Base-by-base conservation (phyloP, 2,797 vertebrate genomes). In the Mus spretus region DNA sequence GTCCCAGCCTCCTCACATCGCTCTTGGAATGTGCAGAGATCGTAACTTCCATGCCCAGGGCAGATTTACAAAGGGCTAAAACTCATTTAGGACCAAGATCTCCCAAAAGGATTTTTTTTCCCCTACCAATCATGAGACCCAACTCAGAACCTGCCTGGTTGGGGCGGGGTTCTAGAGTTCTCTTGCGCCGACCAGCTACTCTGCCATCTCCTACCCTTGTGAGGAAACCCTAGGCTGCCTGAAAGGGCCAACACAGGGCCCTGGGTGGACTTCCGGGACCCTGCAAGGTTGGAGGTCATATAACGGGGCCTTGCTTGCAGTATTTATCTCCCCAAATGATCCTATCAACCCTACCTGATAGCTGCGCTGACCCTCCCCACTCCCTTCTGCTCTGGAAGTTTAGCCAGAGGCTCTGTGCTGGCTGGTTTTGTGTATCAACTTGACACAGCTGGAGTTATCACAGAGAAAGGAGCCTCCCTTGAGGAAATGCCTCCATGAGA, bases 91-190 rank as follows among this genome's bases (percentile, higher is more conserved):
- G 97, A 98, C 96, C 97, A 55, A 93, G 96, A 98, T 98, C 97
- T 98, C 85, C 97, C 97, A 98, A 98, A 97, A 97, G 94, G 26
- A 67, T 28, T 22, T 96, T 97, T 98, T 98, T 98, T 98, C 98
- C 97, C 97, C 50, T 50, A 50, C 10, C 50, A 50, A 84, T 98
- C 97, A 85, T 93, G 91, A 97, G 98, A 97, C 98, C 98, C 98
- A 97, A 98, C 53, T 5, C 86, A 98, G 98, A 98, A 98, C 97
- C 97, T 98, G 97, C 97, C 96, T 97, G 96, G 95, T 96, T 97
- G 82, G 88, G 75, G 1, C 0, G 53, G 92, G 53, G 96, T 92
- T 97, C 97, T 97, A 97, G 97, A 96, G 89, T 47, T 82, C 97
- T 94, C 97, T 97, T 96, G 72, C 4, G 22, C 57, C 75, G 26